Conservation (phyloP, 2,113 vertebrate species). For the Macquaria australasica region DNA sequence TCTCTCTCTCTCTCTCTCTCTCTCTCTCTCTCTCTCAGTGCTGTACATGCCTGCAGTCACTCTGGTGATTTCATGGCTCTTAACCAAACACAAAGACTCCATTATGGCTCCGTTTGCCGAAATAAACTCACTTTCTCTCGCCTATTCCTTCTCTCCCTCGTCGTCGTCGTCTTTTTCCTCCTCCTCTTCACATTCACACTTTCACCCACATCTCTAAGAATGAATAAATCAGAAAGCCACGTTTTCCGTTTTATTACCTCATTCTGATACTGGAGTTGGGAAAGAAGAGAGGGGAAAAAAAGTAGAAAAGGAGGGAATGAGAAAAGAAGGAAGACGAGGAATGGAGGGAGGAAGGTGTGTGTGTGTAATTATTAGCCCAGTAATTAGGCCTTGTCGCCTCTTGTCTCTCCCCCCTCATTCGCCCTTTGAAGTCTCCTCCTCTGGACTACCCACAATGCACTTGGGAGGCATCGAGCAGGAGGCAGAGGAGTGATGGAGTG, state of each 20-base stretch:
- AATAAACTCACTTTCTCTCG: conserved; percentile 61
- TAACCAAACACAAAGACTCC: conserved; percentile 80
- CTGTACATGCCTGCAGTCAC: conserved; percentile 73
- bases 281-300: not conserved
- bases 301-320: not conserved
- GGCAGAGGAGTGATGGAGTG: conserved; percentile 27
- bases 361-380: conserved; percentile 51
- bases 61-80: conserved; percentile 78
- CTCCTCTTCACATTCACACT: conserved; percentile 55
- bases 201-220: conserved; percentile 40
- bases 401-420: conserved; percentile 44
- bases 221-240: not conserved
- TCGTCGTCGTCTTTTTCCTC: conserved; percentile 30
- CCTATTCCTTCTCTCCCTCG: conserved; percentile 24
- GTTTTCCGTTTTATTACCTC: conserved; percentile 55
- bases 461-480: conserved; percentile 48
- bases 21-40: conserved; percentile 7
- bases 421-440: conserved; percentile 71
- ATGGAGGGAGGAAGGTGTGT: not conserved
- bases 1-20: not conserved
- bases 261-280: not conserved
- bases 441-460: conserved; percentile 61
- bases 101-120: conserved; percentile 69
- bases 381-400: conserved; percentile 64
- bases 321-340: not conserved